A percentile compares a stretch with the other conserved stretches of the same genome.
phyloP scores from a whole-genome alignment of 2,888 invertebrate species.

The Empis livida region DNA sequence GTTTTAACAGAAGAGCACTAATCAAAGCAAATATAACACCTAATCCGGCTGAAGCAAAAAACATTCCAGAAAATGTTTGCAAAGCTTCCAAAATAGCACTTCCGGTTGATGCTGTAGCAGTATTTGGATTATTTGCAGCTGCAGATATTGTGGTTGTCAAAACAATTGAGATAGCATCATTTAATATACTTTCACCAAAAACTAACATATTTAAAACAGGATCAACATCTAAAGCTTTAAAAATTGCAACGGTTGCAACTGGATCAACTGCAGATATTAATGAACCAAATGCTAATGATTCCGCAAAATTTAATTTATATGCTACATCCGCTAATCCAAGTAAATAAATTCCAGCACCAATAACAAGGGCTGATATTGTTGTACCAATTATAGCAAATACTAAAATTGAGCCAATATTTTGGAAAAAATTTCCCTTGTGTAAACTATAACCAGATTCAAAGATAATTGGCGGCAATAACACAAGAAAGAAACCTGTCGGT shows the following conservation, averaged over 20 bases:
- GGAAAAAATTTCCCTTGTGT: slow-evolving; percentile 92
- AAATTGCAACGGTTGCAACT: slow-evolving; percentile 97
- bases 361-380: slow-evolving; percentile 90
- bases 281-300: slow-evolving; percentile 98
- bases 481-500: slow-evolving; percentile 94
- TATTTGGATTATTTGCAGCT: slow-evolving; percentile 47
- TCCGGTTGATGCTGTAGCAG: slow-evolving; percentile 46
- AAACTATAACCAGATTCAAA: slow-evolving; percentile 99
- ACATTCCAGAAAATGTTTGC: slow-evolving; percentile 88
- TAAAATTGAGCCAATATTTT: slow-evolving; percentile 97
- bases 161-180: slow-evolving; percentile 98
- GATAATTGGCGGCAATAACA: slow-evolving; percentile 93
- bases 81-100: slow-evolving; percentile 81
- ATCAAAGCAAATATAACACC: slow-evolving; percentile 90
- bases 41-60: slow-evolving; percentile 95
- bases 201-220: slow-evolving; percentile 98
- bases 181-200: slow-evolving; percentile 70
- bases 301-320: slow-evolving; percentile 83
- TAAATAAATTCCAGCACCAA: slow-evolving; percentile 91
- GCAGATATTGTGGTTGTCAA: slow-evolving; percentile 80
- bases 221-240: slow-evolving; percentile 94
- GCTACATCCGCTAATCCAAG: slow-evolving; percentile 85
- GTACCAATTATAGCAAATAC: slow-evolving; percentile 97
- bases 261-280: slow-evolving; percentile 98
- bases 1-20: slow-evolving; percentile 84